These are phyloP conservation scores for Hippocampus kuda DNA, from an alignment of 2,797 vertebrate species.

Conservation along the genomic window DNA sequence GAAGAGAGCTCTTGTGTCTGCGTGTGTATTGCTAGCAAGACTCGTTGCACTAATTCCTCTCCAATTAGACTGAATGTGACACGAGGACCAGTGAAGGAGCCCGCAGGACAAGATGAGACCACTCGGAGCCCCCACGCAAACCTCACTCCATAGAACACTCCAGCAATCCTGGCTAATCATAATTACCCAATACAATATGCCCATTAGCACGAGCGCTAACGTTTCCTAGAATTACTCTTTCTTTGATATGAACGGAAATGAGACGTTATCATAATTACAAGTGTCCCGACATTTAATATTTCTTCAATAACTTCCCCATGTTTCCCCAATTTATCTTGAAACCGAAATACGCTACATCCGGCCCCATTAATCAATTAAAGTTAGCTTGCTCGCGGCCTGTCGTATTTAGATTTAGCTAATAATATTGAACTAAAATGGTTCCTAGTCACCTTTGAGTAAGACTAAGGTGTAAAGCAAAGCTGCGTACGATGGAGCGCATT, in stretches of 20 bases:
- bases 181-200: conserved; percentile 7
- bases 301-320: not conserved
- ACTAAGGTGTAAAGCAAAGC: not conserved
- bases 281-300: not conserved
- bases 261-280: not conserved
- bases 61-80: conserved; percentile 52
- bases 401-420: not conserved
- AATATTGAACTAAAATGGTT: not conserved
- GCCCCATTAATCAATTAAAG: not conserved
- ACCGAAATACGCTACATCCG: not conserved
- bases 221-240: not conserved
- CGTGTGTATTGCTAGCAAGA: conserved; percentile 37
- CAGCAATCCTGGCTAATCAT: conserved; percentile 2
- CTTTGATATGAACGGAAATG: not conserved
- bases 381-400: not conserved
- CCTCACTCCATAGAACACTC: conserved; percentile 26
- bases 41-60: conserved; percentile 59
- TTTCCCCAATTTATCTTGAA: not conserved
- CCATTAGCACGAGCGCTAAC: not conserved
- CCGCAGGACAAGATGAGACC: conserved; percentile 27
- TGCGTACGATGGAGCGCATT: not conserved
- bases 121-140: conserved; percentile 22
- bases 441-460: not conserved
- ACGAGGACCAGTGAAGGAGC: conserved; percentile 51
- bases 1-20: conserved; percentile 28